A percentile compares a stretch with the other conserved stretches of the same genome.
phyloP scores from a whole-genome alignment of 2,797 vertebrate species.

The Sebastes elongatus region DNA sequence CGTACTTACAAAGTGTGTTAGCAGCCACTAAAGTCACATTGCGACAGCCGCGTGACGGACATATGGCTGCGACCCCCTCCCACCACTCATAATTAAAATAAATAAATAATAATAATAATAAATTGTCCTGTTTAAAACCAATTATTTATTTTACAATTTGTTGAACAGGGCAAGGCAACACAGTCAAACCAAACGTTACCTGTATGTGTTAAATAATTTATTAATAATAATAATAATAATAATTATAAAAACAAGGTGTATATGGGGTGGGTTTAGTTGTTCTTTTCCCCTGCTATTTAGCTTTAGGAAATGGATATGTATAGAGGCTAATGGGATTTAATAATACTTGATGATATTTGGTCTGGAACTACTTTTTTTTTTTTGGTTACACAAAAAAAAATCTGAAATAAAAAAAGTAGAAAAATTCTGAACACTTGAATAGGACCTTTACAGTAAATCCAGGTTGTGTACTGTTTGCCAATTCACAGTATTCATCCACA shows the following conservation, averaged over 20 bases:
- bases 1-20: conserved; percentile 15
- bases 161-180: too few relatives aligned
- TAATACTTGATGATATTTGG: neutral
- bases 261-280: too few relatives aligned
- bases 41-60: conserved; percentile 15
- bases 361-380: neutral
- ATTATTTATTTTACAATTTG: too few relatives aligned
- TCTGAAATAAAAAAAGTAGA: too few relatives aligned
- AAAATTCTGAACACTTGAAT: neutral
- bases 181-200: too few relatives aligned
- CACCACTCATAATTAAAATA: neutral
- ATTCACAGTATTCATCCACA: neutral
- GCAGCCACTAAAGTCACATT: neutral
- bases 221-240: too few relatives aligned
- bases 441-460: neutral
- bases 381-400: neutral
- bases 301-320: neutral
- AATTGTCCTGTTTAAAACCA: neutral
- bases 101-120: too few relatives aligned
- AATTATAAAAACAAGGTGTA: neutral
- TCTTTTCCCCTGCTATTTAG: neutral
- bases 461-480: neutral
- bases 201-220: too few relatives aligned
- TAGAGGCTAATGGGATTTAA: neutral
- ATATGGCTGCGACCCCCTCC: neutral